Base-by-base conservation (phyloP, 1,140 invertebrate genomes). In the Metopolophium dirhodum region DNA sequence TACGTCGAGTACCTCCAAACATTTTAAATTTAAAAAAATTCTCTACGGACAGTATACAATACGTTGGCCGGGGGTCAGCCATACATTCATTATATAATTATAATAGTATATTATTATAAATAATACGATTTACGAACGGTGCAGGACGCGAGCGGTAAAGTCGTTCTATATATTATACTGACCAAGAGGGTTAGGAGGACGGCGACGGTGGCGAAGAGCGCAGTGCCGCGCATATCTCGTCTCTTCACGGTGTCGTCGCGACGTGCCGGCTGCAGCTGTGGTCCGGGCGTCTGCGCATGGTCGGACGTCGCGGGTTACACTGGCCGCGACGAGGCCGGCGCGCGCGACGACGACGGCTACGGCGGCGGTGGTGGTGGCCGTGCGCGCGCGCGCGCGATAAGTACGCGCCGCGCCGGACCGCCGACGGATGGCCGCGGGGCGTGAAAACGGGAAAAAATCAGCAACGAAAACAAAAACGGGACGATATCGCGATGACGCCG, bases 221-320 rank as follows among this genome's bases (percentile, higher is more conserved):
- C 89, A 45, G 45, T 45, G 89, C 61, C 61, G 61, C 89, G 89
- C 89, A 68, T 68, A 90, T 61, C 54, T 61, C 54, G 51, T 90
- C 88, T 61, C 37, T 90, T 90, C 57, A 90, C 89, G 89, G 89
- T 90, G 54, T 68, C 89, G 89, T 90, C 89, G 54, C 89, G 89
- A 90, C 89, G 89, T 90, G 89, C 89, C 89, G 89, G 89, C 57
- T 57, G 49, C n/a, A 88, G 87, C 87, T 90, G 35, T 90, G 54
- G 54, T 90, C 89, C 57, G 41, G 89, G 41, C 57, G 89, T 90
- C 23, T 90, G 89, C 89, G 89, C 89, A 90, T 90, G 89, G 89
- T 90, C 54, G 89, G 54, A 90, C 57, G 89, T 90, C 89, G 57
- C 89, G 89, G 35, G 89, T 90, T 90, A 68, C 89, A 90, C 89